A percentile compares a stretch with the other conserved stretches of the same genome.
Evolutionary conservation across 1,140 invertebrate genomes (phyloP).

Genomic region (Aethina tumida): DNA sequence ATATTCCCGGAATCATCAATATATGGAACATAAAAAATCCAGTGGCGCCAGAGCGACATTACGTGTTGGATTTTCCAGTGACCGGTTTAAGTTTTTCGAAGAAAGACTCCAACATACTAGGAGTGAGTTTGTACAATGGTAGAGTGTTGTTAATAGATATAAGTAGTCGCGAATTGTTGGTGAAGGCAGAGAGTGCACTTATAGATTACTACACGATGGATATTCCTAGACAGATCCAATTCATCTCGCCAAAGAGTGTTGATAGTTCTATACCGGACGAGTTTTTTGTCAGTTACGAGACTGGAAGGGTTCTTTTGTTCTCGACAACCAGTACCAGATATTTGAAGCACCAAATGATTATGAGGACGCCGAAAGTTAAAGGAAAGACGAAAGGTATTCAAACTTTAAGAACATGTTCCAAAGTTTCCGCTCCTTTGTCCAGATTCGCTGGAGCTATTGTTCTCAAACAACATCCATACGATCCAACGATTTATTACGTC

Average conservation of each 20-base stretch:
- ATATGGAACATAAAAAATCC: conserved; percentile 84
- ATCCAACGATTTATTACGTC: conserved; percentile 60
- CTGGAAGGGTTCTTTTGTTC: not conserved
- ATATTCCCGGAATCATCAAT: conserved; percentile 52
- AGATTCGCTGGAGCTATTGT: conserved; percentile 49
- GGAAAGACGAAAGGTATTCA: conserved; percentile 49
- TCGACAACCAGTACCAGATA: not conserved
- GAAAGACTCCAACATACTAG: conserved; percentile 58
- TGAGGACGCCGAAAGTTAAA: conserved; percentile 50
- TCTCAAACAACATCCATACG: conserved; percentile 53
- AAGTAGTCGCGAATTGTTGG: conserved; percentile 39
- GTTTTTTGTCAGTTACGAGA: too few species aligned
- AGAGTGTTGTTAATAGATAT: conserved; percentile 63
- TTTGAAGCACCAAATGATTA: conserved; percentile 42
- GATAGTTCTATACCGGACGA: conserved; percentile 70
- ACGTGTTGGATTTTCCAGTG: conserved; percentile 55
- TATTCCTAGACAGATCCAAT: too few species aligned
- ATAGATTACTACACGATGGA: too few species aligned
- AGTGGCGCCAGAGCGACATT: conserved; percentile 64
- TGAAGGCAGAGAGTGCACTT: conserved; percentile 35
- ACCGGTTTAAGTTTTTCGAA: conserved; percentile 64
- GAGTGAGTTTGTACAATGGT: conserved; percentile 71
- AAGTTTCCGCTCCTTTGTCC: conserved; percentile 42
- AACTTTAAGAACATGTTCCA: conserved; percentile 36
- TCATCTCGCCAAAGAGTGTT: conserved; percentile 44